These are phyloP conservation scores for Mythimna albipuncta DNA, from an alignment of 2,888 invertebrate genomes.

Conservation along the genomic window DNA sequence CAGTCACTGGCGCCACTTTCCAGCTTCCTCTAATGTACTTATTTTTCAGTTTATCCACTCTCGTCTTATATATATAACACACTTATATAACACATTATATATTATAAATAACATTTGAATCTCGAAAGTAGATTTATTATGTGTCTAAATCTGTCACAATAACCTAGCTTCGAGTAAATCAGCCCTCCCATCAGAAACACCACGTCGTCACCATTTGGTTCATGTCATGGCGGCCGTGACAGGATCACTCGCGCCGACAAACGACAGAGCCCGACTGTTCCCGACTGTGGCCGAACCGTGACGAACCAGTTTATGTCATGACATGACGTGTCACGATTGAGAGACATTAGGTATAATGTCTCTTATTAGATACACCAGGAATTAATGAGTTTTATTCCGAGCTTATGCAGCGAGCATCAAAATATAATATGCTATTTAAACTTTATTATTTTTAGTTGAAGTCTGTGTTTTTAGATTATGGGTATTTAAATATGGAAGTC, in stretches of 20 bases:
- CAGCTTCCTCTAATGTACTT: too few relatives aligned
- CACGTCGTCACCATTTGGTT: slow-evolving; percentile 45
- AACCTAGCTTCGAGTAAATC: slow-evolving; percentile 19
- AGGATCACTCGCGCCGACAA: slow-evolving; percentile 67
- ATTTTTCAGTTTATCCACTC: too few relatives aligned
- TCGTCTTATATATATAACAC: too few relatives aligned
- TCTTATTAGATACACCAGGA: slow-evolving; percentile 46
- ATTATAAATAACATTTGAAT: neutral
- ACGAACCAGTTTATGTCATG: slow-evolving; percentile 44
- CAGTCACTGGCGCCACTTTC: too few relatives aligned
- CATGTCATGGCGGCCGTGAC: slow-evolving; percentile 56
- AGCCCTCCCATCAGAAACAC: slow-evolving; percentile 16
- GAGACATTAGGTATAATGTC: too few relatives aligned
- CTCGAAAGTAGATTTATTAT: neutral
- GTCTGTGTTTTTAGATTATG: neutral
- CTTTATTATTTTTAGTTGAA: neutral
- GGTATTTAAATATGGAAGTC: neutral
- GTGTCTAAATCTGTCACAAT: slow-evolving; percentile 5
- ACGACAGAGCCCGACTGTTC: slow-evolving; percentile 46
- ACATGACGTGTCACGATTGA: slow-evolving; percentile 61
- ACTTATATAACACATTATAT: too few relatives aligned
- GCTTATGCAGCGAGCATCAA: neutral
- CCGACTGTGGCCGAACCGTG: slow-evolving; percentile 34
- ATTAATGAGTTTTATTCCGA: slow-evolving; percentile 25
- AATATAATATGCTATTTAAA: neutral